phyloP scores from a whole-genome alignment of 1,140 invertebrate species.

The Drosophila tropicalis region DNA sequence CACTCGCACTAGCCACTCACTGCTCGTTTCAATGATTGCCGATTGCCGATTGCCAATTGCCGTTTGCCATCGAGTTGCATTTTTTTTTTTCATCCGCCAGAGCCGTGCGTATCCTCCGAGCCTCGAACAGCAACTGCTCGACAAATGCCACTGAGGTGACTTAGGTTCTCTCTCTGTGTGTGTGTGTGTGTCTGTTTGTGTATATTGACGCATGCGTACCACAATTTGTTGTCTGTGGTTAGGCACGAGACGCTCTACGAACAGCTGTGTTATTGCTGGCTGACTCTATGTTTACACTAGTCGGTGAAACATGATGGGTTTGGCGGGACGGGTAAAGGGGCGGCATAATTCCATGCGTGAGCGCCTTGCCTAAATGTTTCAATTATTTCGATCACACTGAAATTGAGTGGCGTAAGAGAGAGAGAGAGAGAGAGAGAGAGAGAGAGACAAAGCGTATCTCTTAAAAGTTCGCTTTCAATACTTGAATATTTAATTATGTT shows the following conservation, averaged over 20 bases:
- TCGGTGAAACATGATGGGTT: background rate
- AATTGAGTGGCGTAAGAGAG: background rate
- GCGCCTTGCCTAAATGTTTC: constrained; percentile 64
- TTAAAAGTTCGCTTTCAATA: no score
- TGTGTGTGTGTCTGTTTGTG: background rate
- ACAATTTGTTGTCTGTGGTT: constrained; percentile 76
- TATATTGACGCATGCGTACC: constrained; percentile 53
- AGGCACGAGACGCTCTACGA: constrained; percentile 53
- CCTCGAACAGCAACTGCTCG: constrained; percentile 75
- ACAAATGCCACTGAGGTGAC: constrained; percentile 18
- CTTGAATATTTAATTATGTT: no score
- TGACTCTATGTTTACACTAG: constrained; percentile 44
- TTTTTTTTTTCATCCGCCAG: constrained; percentile 53
- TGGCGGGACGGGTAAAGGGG: background rate
- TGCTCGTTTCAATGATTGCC: constrained; percentile 30
- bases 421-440: background rate
- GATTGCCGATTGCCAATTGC: constrained; percentile 26
- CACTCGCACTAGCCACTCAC: constrained; percentile 45
- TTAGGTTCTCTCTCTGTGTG: constrained; percentile 1
- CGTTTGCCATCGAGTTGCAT: constrained; percentile 25
- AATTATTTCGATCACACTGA: constrained; percentile 52
- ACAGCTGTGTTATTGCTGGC: constrained; percentile 67
- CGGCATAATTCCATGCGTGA: constrained; percentile 46
- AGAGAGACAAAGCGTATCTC: background rate
- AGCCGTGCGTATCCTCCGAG: constrained; percentile 78